phyloP scores from a whole-genome alignment of 2,888 invertebrate genomes.

The Tineola bisselliella region DNA sequence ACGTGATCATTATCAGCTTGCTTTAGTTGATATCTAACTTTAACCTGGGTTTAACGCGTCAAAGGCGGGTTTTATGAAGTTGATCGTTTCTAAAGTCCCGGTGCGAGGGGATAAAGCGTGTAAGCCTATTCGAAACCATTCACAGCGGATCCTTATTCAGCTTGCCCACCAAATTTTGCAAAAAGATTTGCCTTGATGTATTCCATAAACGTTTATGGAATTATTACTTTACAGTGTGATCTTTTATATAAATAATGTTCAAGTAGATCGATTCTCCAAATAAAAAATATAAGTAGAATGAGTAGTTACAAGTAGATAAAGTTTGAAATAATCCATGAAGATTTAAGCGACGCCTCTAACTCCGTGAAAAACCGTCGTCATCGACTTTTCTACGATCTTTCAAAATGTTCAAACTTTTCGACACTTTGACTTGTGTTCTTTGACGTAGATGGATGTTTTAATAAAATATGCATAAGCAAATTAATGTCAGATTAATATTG shows the following conservation, averaged over 20 bases:
- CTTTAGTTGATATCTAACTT: not conserved
- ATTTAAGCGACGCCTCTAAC: not conserved
- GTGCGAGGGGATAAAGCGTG: slow-evolving; percentile 16
- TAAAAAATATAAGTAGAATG: no score
- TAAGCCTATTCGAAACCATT: slow-evolving; percentile 18
- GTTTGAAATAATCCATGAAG: not conserved
- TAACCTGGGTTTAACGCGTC: slow-evolving; percentile 2
- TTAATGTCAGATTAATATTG: not conserved
- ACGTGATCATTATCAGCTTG: not conserved
- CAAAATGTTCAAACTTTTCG: slow-evolving; percentile 27
- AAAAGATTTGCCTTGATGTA: not conserved
- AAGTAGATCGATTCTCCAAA: no score
- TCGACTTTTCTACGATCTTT: slow-evolving; percentile 24
- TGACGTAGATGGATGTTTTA: slow-evolving; percentile 38
- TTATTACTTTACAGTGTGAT: no score
- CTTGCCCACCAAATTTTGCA: slow-evolving; percentile 1
- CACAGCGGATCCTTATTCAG: slow-evolving; percentile 24
- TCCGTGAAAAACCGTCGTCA: not conserved
- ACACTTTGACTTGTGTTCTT: slow-evolving; percentile 34
- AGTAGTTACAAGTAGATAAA: not conserved
- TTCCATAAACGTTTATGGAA: not conserved
- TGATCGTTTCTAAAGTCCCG: slow-evolving; percentile 15
- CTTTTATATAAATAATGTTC: no score
- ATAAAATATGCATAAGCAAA: slow-evolving; percentile 3
- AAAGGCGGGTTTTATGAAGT: slow-evolving; percentile 13